phyloP scores from a whole-genome alignment of 92 coral and sea anemone species.

The Desmophyllum pertusum region DNA sequence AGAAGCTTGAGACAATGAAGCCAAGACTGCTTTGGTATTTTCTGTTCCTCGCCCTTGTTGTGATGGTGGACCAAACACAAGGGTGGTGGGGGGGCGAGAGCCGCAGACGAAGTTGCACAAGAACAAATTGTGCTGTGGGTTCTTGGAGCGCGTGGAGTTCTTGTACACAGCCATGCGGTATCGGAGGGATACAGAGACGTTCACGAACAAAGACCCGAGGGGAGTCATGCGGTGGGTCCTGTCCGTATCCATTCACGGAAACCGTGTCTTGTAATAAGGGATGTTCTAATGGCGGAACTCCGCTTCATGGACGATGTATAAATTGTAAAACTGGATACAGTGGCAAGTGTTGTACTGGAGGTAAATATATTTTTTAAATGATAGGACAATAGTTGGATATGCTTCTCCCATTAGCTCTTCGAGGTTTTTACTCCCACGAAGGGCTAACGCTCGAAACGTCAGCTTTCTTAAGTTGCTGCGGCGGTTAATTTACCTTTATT shows the following conservation, averaged over 20 bases:
- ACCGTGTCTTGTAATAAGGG: not conserved
- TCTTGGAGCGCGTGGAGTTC: not conserved
- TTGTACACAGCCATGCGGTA: conserved; percentile 36
- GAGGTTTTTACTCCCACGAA: too few relatives aligned
- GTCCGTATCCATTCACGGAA: not conserved
- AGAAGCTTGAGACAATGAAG: not conserved
- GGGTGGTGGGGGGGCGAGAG: conserved; percentile 55
- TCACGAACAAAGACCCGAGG: conserved; percentile 14
- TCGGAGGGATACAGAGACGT: conserved; percentile 16
- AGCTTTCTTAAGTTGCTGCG: too few relatives aligned
- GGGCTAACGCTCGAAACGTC: too few relatives aligned
- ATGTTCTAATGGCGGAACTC: conserved; percentile 17
- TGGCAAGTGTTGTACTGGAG: conserved; percentile 31
- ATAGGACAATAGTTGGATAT: too few relatives aligned
- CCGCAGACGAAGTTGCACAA: conserved; percentile 30
- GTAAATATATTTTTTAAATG: not conserved
- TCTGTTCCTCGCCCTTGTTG: conserved; percentile 6
- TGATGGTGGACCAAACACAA: conserved; percentile 25
- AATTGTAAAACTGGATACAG: conserved; percentile 12
- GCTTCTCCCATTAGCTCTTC: too few relatives aligned
- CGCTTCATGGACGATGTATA: conserved; percentile 15
- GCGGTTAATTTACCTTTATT: too few relatives aligned
- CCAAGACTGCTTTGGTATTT: not conserved
- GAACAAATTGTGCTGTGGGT: conserved; percentile 24
- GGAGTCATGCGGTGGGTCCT: conserved; percentile 20